A percentile compares a stretch with the other conserved stretches of the same genome.
Evolutionary conservation across 2,797 vertebrate genomes (phyloP).

Genomic region (Mormyrops attenuatus): DNA sequence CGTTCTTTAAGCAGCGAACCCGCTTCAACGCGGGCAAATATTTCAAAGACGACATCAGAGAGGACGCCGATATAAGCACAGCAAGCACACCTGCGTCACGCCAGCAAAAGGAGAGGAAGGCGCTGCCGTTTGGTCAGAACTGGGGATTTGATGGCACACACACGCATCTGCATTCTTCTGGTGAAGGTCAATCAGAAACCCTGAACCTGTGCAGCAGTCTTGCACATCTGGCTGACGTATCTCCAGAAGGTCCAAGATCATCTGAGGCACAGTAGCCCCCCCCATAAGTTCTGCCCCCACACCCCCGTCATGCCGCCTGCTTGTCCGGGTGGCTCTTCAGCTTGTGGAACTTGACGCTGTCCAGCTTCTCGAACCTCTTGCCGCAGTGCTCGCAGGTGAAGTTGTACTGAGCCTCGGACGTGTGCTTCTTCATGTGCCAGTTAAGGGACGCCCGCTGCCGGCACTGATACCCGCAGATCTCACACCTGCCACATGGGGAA

Average conservation of each 20-base stretch:
- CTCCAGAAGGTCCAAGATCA: background rate
- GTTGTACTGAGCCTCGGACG: slow-evolving; percentile 75
- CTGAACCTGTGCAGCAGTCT: background rate
- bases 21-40: background rate
- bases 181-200: background rate
- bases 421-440: slow-evolving; percentile 95
- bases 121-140: background rate
- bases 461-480: slow-evolving; percentile 92
- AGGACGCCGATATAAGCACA: background rate
- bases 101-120: background rate
- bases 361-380: slow-evolving; percentile 83
- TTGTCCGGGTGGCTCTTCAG: slow-evolving; percentile 86
- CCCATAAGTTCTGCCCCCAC: background rate
- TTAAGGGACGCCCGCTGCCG: slow-evolving; percentile 85
- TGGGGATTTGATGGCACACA: background rate
- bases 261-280: background rate
- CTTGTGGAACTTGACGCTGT: slow-evolving; percentile 88
- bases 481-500: slow-evolving; percentile 63
- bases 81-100: background rate
- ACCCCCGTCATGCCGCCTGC: slow-evolving; percentile 57
- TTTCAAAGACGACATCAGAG: background rate
- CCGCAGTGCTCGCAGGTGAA: slow-evolving; percentile 84
- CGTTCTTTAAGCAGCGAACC: background rate
- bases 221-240: background rate
- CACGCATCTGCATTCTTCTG: background rate